Evolutionary conservation across 2,888 invertebrate genomes (phyloP).

Genomic region (Tachina lurida): DNA sequence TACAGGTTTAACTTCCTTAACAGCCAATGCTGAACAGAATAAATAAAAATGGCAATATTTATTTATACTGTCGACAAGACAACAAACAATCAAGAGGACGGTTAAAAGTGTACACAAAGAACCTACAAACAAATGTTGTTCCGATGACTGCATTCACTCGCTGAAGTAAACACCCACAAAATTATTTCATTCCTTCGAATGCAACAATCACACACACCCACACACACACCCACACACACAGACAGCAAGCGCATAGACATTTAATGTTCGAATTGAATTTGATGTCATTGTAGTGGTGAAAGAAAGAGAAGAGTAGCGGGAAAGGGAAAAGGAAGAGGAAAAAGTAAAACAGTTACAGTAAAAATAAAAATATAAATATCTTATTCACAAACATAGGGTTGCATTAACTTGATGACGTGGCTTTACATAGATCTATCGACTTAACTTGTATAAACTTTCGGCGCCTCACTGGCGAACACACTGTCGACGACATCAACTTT

Average conservation of each 20-base stretch:
- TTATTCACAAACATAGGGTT: constrained; percentile 57
- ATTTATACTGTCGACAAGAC: constrained; percentile 54
- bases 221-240: constrained; percentile 1
- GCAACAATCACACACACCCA: constrained; percentile 21
- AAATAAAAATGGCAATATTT: constrained; percentile 54
- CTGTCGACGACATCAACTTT: constrained; percentile 60
- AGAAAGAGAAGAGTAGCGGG: not conserved
- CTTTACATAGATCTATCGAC: constrained; percentile 68
- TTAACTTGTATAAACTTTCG: constrained; percentile 68
- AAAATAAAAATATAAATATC: constrained; percentile 11
- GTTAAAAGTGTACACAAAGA: constrained; percentile 33
- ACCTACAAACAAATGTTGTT: constrained; percentile 50
- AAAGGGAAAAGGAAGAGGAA: not conserved
- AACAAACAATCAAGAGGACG: constrained; percentile 44
- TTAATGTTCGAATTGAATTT: constrained; percentile 36
- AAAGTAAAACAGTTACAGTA: constrained; percentile 24
- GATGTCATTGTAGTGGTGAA: constrained; percentile 37
- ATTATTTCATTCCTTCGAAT: constrained; percentile 52
- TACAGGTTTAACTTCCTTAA: constrained; percentile 55
- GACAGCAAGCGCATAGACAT: not conserved
- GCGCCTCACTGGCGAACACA: constrained; percentile 66
- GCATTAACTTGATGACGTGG: constrained; percentile 70
- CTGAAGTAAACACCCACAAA: constrained; percentile 54
- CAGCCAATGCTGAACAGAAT: constrained; percentile 49
- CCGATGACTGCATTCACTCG: constrained; percentile 49